phyloP scores from a whole-genome alignment of 2,113 vertebrate species.

The Ammospiza caudacuta region DNA sequence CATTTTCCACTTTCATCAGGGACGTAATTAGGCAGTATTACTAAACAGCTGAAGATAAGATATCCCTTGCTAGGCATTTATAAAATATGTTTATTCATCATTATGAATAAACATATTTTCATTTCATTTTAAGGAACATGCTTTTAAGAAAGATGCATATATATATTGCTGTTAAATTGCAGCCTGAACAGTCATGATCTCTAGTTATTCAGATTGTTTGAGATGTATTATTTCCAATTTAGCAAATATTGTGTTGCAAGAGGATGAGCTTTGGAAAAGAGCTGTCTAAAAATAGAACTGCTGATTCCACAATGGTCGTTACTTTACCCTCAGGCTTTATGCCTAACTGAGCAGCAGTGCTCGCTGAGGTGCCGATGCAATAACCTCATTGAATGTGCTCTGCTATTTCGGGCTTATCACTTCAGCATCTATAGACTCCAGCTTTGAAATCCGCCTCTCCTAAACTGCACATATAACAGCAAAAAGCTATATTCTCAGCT shows the following conservation, averaged over 20 bases:
- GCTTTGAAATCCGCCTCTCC: background rate
- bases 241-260: constrained; percentile 8
- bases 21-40: constrained; percentile 10
- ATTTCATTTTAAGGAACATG: background rate
- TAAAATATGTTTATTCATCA: background rate
- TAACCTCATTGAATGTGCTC: constrained; percentile 32
- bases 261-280: constrained; percentile 16
- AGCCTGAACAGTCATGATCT: background rate
- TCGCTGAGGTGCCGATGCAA: constrained; percentile 31
- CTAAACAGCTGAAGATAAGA: constrained; percentile 2
- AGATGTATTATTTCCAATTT: constrained; percentile 13
- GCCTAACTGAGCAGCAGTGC: constrained; percentile 38
- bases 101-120: background rate
- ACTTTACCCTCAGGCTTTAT: constrained; percentile 50
- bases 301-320: constrained; percentile 39
- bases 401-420: constrained; percentile 18
- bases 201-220: background rate
- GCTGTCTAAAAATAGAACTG: constrained; percentile 66
- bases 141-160: background rate
- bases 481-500: background rate
- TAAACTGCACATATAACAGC: background rate
- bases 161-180: background rate
- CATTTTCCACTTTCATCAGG: background rate
- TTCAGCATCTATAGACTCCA: constrained; percentile 27
- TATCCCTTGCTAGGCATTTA: background rate